A percentile compares a stretch with the other conserved stretches of the same genome.
phyloP scores from a whole-genome alignment of 2,888 invertebrate species.

The Tiliacea citrago region DNA sequence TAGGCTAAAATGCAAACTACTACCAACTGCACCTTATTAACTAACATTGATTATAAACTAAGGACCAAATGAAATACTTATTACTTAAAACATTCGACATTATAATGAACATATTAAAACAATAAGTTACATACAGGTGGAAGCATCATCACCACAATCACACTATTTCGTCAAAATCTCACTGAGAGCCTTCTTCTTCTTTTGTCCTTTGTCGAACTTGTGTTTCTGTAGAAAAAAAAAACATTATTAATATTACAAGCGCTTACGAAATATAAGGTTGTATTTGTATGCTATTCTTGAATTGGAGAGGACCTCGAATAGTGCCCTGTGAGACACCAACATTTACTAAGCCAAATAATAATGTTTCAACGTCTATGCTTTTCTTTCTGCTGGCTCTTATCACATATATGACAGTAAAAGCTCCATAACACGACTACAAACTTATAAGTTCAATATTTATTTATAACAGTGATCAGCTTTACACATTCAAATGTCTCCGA shows the following conservation, averaged over 20 bases:
- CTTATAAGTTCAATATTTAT: neutral
- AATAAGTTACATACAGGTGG: slow-evolving; percentile 67
- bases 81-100: slow-evolving; percentile 49
- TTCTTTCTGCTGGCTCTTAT: neutral
- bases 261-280: neutral
- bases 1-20: neutral
- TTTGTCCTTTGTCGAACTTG: slow-evolving; percentile 86
- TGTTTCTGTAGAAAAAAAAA: slow-evolving; percentile 83
- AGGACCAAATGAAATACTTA: neutral
- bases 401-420: neutral
- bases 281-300: neutral
- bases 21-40: neutral
- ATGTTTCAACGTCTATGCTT: neutral
- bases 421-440: neutral
- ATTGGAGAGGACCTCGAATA: slow-evolving; percentile 5
- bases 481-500: slow-evolving; percentile 17
- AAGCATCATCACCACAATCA: slow-evolving; percentile 46
- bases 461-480: neutral
- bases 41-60: neutral
- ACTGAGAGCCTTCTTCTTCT: slow-evolving; percentile 90
- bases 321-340: slow-evolving; percentile 18
- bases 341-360: neutral
- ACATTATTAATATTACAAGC: neutral
- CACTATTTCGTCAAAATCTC: slow-evolving; percentile 86
- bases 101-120: slow-evolving; percentile 61